These are phyloP conservation scores for Basileuterus tristriatus DNA, from an alignment of 2,797 vertebrate species.

Conservation along the genomic window DNA sequence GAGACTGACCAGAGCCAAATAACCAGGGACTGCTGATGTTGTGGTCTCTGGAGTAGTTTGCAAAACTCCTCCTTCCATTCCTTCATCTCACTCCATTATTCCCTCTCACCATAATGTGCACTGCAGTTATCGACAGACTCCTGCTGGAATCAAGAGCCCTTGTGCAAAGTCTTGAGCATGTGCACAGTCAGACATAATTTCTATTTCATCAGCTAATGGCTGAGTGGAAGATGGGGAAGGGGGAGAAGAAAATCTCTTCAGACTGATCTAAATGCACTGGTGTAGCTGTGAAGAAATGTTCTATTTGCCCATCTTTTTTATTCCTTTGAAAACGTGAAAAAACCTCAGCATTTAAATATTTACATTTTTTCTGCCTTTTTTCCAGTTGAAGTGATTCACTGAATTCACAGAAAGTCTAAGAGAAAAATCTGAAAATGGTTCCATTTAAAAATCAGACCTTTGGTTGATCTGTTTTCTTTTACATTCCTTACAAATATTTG, in stretches of 20 bases:
- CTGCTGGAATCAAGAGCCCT: slow-evolving; percentile 21
- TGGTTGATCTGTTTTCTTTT: not conserved
- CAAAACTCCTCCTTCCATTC: not conserved
- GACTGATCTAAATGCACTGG: not conserved
- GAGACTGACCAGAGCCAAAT: not conserved
- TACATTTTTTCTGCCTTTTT: not conserved
- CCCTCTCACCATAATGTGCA: not conserved
- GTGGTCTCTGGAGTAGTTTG: not conserved
- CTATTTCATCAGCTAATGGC: not conserved
- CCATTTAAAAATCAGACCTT: not conserved
- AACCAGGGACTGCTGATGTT: not conserved
- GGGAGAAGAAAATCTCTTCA: not conserved
- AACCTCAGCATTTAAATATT: not conserved
- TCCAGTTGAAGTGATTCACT: not conserved
- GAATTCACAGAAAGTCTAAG: not conserved
- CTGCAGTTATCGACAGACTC: not conserved
- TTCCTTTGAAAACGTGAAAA: not conserved
- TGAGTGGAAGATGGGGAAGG: not conserved
- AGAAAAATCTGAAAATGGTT: not conserved
- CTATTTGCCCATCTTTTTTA: not conserved
- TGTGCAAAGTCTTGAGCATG: not conserved
- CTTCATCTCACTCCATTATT: not conserved
- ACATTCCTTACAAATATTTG: not conserved
- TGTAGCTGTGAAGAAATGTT: not conserved
- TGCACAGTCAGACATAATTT: not conserved